Percentiles rank a stretch among this genome's conserved stretches.
Conservation (phyloP, 2,797 vertebrate genomes). For the Peromyscus attwateri region DNA sequence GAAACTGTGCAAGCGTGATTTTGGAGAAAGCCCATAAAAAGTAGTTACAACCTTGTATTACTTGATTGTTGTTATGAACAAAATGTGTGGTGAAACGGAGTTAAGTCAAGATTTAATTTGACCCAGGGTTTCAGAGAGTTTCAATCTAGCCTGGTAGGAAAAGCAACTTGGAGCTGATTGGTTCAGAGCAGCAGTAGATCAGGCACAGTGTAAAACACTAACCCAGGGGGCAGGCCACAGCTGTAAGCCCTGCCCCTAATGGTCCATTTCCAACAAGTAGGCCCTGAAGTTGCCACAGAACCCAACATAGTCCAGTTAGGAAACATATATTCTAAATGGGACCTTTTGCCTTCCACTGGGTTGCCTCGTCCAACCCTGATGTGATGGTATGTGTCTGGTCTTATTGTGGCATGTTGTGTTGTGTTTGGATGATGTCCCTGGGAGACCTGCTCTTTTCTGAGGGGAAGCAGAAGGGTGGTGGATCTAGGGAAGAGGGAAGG, state of each 20-base stretch:
- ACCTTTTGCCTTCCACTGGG: not conserved
- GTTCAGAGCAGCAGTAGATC: not conserved
- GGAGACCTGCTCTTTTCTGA: not conserved
- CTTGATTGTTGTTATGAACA: not conserved
- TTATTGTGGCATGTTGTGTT: not conserved
- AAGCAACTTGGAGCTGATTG: not conserved
- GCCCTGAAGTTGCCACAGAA: too few species aligned
- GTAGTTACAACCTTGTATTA: not conserved
- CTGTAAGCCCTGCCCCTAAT: not conserved
- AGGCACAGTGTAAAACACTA: not conserved
- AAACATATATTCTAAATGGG: not conserved
- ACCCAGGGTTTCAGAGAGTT: not conserved
- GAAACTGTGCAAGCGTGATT: not conserved
- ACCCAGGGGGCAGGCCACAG: too few species aligned
- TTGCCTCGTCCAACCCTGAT: not conserved
- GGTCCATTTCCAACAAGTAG: not conserved
- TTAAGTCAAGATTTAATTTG: not conserved
- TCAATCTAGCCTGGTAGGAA: not conserved
- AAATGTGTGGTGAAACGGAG: not conserved
- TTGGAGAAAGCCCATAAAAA: not conserved
- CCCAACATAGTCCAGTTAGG: not conserved
- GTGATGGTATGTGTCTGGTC: not conserved
- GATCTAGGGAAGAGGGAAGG: not conserved
- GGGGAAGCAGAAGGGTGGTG: not conserved
- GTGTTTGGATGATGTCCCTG: not conserved